Base-by-base conservation (phyloP, 1,140 invertebrate species). In the Paracyclopina nana region DNA sequence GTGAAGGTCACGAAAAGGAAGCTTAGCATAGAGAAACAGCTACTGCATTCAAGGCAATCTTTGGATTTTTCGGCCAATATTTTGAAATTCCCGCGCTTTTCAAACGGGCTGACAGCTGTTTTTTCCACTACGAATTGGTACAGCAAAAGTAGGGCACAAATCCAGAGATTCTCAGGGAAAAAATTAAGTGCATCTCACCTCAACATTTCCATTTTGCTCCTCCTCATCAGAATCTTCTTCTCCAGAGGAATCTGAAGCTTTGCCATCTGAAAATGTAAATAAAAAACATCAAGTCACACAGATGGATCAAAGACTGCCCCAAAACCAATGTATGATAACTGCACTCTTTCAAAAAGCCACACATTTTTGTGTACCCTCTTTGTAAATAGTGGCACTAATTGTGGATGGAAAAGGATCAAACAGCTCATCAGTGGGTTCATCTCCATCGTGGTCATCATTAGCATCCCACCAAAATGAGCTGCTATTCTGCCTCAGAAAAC, bases 221-320 rank as follows among this genome's bases (percentile, higher is more conserved):
- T 52, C 50, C 16, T 52, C 50, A 45, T 52, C 50, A 2, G 50
- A 52, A 25, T 52, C 50, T 11, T 52, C 50, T 46, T 52, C 50
- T n/a, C 50, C 41, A 42, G 50, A 52, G n/a, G 50, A 52, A 45
- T 52, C 28, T 18, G 16, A 16, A 12, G 14, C 6, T 30, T 50
- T 50, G 24, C 14, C 14, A 20, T 50, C 48, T 50, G 30, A 50
- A 50, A 40, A 38, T 20, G 4, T 28, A n/a, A 14, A 44, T 14
- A 5, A 18, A 2, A 5, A 20, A 44, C 5, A 5, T 2, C 42
- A 42, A 11, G 24, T 44, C 3, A 44, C 4, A 5, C 4, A 5
- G 16, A 18, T 12, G 16, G 12, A 12, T 20, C 16, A 20, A 14
- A n/a, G 16, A 4, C 4, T 9, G 2, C 42, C 5, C 5, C 14